These are phyloP conservation scores for Galago senegalensis DNA, from an alignment of 2,797 vertebrate genomes.

Conservation along the genomic window DNA sequence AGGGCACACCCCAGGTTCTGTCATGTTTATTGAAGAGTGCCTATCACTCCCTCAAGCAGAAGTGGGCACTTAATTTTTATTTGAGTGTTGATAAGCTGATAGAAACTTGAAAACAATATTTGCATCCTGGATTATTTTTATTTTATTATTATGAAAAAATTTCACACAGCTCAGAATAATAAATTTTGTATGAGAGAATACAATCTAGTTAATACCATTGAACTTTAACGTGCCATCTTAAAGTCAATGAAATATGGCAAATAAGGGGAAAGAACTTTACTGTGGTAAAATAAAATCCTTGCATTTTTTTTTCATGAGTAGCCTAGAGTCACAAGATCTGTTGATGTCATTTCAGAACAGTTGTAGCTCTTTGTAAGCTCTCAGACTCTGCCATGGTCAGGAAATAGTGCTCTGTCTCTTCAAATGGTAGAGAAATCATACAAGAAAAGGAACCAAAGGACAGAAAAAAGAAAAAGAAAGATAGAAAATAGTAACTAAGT, in stretches of 20 bases:
- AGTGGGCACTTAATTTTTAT: neutral
- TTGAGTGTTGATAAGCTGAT: neutral
- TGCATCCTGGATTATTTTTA: neutral
- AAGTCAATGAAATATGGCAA: neutral
- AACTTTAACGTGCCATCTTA: neutral
- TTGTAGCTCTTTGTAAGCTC: neutral
- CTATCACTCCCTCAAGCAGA: neutral
- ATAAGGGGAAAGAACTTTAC: neutral
- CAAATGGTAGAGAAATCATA: neutral
- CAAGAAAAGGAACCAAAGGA: neutral
- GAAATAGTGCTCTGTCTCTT: neutral
- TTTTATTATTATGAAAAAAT: conserved; percentile 1
- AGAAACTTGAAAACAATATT: neutral
- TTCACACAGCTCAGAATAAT: neutral
- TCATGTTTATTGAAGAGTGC: neutral
- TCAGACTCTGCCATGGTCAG: neutral
- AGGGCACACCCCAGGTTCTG: too few species aligned
- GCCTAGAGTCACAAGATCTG: neutral
- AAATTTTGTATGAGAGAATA: neutral
- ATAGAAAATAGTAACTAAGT: too few species aligned
- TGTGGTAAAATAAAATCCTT: neutral
- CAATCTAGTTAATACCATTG: neutral
- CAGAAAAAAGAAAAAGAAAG: too few species aligned
- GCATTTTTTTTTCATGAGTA: neutral
- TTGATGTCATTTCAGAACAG: neutral